Base-by-base conservation (phyloP, 1,140 invertebrate species). In the Asbolus verrucosus region DNA sequence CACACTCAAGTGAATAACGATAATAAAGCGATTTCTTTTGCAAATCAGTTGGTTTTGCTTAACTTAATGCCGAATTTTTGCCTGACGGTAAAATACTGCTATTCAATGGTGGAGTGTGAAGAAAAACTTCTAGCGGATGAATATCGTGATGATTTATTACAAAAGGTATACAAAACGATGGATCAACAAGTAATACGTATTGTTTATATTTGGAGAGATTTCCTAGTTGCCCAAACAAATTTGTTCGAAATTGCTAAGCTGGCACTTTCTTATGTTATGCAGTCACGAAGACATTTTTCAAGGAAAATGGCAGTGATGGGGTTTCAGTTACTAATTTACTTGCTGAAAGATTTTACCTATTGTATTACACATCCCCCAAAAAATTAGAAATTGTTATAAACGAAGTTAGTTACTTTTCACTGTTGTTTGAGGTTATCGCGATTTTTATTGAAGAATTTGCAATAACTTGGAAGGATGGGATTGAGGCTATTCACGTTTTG, bases 391-490 rank as follows among this genome's bases (percentile, higher is more conserved):
- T 67, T 27, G 24, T 3, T 8, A 3, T 3, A 27, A 27, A 27
- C 24, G 24, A 8, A 27, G 3, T 27, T 4, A 4, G 3, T 27
- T 11, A 36, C 33, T 36, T 36, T 36, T 6, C 2, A n/a, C 33
- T 6, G 11, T 2, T 36, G 3, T 78, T 92, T 11, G 86, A 91
- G 65, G 85, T 84, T 0, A 77, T 92, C 5, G 82, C 87, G 5
- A 82, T 83, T 0, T 80, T 91, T 13, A 88, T 91, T 0, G 86
- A 89, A 61, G 86, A 88, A 18, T 91, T 89, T 36, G 87, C 89
- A 67, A 86, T 92, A 1, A 89, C 88, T 3, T 93, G 91, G 91
- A 85, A 87, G 43, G 91, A 92, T 73, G 88, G 86, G 73, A 81
- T 90, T 5, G 89, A 91, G 82, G 87, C 89, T 1, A 82, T 89